Evolutionary conservation across 2,113 vertebrate genomes (phyloP).

Genomic region (Callithrix jacchus): DNA sequence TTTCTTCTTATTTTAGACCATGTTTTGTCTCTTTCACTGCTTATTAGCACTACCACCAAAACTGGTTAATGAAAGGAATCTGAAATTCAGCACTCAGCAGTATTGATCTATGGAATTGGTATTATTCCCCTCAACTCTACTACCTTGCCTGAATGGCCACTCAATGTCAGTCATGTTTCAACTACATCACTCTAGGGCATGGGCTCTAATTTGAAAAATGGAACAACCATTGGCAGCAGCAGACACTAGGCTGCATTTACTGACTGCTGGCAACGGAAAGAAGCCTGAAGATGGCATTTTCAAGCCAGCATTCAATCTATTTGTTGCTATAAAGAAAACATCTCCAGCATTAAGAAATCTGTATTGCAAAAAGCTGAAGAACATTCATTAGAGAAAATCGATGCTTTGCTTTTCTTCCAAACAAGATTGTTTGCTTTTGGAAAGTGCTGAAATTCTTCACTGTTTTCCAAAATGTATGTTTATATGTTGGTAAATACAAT

Average conservation of each 20-base stretch:
- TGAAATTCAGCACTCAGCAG: not conserved
- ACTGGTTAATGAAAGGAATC: constrained; percentile 9
- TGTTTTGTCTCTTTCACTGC: not conserved
- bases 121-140: not conserved
- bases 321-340: constrained; percentile 49
- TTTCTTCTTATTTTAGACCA: not conserved
- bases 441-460: not conserved
- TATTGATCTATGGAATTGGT: constrained; percentile 29
- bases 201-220: constrained; percentile 45
- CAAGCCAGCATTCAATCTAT: not conserved
- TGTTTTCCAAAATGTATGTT: not conserved
- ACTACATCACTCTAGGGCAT: not conserved
- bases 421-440: constrained; percentile 14
- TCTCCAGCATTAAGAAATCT: not conserved
- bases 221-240: not conserved
- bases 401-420: constrained; percentile 51
- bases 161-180: not conserved
- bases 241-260: constrained; percentile 2
- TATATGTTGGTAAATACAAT: not conserved
- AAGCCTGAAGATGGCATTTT: constrained; percentile 37
- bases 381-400: constrained; percentile 65
- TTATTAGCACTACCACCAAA: constrained; percentile 34
- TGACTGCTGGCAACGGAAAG: not conserved
- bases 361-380: constrained; percentile 30
- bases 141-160: not conserved